phyloP scores from a whole-genome alignment of 1,140 invertebrate species.

The Drosophila cardini region DNA sequence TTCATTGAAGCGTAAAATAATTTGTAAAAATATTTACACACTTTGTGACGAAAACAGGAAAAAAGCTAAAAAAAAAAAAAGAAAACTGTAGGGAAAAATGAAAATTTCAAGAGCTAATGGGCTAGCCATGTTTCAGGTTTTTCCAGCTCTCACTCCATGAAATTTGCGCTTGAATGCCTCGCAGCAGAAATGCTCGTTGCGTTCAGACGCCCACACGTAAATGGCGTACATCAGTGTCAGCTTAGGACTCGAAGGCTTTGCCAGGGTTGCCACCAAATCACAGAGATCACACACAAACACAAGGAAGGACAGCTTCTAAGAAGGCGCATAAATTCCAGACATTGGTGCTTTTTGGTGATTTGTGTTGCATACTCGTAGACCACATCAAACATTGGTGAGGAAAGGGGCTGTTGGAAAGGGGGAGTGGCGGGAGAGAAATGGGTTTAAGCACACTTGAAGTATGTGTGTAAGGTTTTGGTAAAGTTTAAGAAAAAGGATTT shows the following conservation, averaged over 20 bases:
- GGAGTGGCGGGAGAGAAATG: not conserved
- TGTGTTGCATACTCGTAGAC: slow-evolving; percentile 62
- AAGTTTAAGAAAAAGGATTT: slow-evolving; percentile 77
- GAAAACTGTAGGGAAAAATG: slow-evolving; percentile 44
- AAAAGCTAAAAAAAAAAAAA: slow-evolving; percentile 18
- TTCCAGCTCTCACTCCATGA: slow-evolving; percentile 1
- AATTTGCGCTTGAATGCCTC: slow-evolving; percentile 58
- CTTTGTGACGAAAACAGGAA: slow-evolving; percentile 16
- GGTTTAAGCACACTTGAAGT: slow-evolving; percentile 77
- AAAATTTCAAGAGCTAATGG: slow-evolving; percentile 67
- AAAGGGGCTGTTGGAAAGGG: slow-evolving; percentile 23
- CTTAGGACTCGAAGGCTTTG: slow-evolving; percentile 52
- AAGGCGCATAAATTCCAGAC: slow-evolving; percentile 79
- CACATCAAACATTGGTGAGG: slow-evolving; percentile 66
- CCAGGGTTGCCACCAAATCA: slow-evolving; percentile 60
- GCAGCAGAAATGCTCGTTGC: slow-evolving; percentile 11
- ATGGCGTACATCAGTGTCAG: slow-evolving; percentile 77
- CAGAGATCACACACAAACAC: slow-evolving; percentile 61
- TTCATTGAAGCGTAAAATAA: slow-evolving; percentile 77
- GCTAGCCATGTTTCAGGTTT: slow-evolving; percentile 45
- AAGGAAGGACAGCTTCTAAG: slow-evolving; percentile 28
- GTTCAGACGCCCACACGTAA: slow-evolving; percentile 25
- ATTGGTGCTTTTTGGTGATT: slow-evolving; percentile 65
- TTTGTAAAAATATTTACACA: slow-evolving; percentile 80
- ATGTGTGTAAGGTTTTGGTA: slow-evolving; percentile 65